Conservation (phyloP, 1,140 invertebrate genomes). For the Holotrichia oblita region DNA sequence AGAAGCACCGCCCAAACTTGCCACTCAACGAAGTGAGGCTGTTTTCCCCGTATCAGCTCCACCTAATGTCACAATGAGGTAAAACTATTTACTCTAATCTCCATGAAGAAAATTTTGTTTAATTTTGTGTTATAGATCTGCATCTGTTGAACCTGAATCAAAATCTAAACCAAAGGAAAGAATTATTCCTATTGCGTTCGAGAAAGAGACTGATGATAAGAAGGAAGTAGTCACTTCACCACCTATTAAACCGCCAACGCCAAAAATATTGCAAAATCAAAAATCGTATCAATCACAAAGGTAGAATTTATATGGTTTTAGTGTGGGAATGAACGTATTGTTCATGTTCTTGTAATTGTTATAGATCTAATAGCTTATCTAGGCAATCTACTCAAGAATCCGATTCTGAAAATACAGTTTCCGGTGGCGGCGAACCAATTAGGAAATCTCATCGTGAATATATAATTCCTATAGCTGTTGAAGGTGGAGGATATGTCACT, state of each 20-base stretch:
- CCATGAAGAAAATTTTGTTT: constrained; percentile 7
- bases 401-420: constrained; percentile 68
- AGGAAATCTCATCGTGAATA: constrained; percentile 89
- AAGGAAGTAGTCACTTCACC: constrained; percentile 53
- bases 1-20: constrained; percentile 61
- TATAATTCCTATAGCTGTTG: constrained; percentile 90
- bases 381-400: constrained; percentile 76
- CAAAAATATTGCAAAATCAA: constrained; percentile 58
- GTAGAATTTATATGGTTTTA: constrained; percentile 44
- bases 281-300: constrained; percentile 56
- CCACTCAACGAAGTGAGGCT: constrained; percentile 68
- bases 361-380: constrained; percentile 63
- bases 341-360: neutral
- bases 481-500: constrained; percentile 86
- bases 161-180: constrained; percentile 62
- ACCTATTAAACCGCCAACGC: constrained; percentile 63
- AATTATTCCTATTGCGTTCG: constrained; percentile 68
- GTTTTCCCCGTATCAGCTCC: constrained; percentile 65
- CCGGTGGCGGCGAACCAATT: constrained; percentile 73
- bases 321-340: neutral
- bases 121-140: constrained; percentile 53
- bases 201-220: constrained; percentile 53
- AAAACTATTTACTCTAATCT: neutral
- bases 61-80: constrained; percentile 18
- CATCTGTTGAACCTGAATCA: constrained; percentile 62